Evolutionary conservation across 2,888 invertebrate genomes (phyloP).

Genomic region (Drosophila meridionalis): DNA sequence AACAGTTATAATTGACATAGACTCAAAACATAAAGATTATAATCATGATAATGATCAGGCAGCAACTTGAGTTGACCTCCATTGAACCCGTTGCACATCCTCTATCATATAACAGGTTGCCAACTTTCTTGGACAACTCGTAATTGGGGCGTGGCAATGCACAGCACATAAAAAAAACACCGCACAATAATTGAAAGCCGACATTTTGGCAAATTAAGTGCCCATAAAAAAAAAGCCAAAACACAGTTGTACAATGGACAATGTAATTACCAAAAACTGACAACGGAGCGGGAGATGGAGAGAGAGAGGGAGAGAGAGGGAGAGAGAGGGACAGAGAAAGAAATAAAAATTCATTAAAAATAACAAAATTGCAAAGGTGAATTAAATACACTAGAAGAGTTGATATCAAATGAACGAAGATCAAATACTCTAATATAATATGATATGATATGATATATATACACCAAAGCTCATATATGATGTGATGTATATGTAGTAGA

Average conservation of each 20-base stretch:
- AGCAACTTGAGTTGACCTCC: conserved; percentile 6
- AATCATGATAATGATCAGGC: conserved; percentile 9
- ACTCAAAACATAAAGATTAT: conserved; percentile 1
- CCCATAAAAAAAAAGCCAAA: conserved; percentile 60
- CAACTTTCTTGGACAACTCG: conserved; percentile 28
- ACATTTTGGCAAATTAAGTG: conserved; percentile 69
- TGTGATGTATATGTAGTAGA: not conserved
- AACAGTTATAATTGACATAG: not conserved
- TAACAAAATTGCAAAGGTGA: conserved; percentile 31
- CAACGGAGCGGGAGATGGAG: not conserved
- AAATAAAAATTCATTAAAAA: conserved; percentile 17
- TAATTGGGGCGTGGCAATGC: conserved; percentile 44
- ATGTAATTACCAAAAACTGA: conserved; percentile 54
- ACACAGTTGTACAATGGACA: conserved; percentile 58
- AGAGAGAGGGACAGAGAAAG: not conserved
- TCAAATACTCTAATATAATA: conserved; percentile 17
- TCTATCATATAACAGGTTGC: conserved; percentile 15
- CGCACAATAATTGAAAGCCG: conserved; percentile 49
- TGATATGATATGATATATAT: not conserved
- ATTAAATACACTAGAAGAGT: conserved; percentile 5
- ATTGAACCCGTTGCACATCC: conserved; percentile 5
- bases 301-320: conserved; percentile 5
- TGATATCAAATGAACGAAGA: not conserved
- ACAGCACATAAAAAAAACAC: conserved; percentile 47
- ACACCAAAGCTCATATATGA: not conserved